Evolutionary conservation across 2,888 invertebrate genomes (phyloP).

Genomic region (Malthinus seriepunctatus): DNA sequence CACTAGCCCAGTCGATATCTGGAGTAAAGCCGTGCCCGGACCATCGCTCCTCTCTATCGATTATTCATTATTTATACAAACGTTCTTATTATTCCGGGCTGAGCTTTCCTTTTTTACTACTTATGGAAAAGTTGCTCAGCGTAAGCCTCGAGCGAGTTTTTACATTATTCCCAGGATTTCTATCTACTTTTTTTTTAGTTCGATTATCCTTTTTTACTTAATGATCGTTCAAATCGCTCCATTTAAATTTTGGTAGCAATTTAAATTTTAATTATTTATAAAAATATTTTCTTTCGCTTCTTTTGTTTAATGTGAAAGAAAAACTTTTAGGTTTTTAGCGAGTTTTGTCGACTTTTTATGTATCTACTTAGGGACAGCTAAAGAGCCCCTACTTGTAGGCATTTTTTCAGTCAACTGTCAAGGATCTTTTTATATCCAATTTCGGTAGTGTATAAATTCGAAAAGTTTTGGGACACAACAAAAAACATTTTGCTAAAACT

Average conservation of each 20-base stretch:
- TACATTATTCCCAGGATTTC: slow-evolving; percentile 28
- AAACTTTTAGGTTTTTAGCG: too few relatives aligned
- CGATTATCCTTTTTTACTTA: slow-evolving; percentile 22
- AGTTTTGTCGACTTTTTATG: neutral
- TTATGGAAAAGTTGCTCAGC: slow-evolving; percentile 33
- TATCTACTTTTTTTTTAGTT: slow-evolving; percentile 20
- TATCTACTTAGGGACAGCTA: neutral
- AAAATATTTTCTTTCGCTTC: too few relatives aligned
- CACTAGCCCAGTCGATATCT: slow-evolving; percentile 53
- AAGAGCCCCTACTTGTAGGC: neutral
- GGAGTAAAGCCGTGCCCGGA: slow-evolving; percentile 55
- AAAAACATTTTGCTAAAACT: slow-evolving; percentile 7
- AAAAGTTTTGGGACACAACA: slow-evolving; percentile 10
- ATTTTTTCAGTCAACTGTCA: neutral
- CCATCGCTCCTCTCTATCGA: slow-evolving; percentile 52
- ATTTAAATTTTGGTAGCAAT: slow-evolving; percentile 12
- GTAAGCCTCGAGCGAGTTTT: slow-evolving; percentile 28
- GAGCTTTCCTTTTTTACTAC: slow-evolving; percentile 50
- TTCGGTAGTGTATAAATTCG: slow-evolving; percentile 11
- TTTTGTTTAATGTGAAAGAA: too few relatives aligned
- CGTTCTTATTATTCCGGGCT: slow-evolving; percentile 54
- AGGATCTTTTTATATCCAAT: slow-evolving; percentile 4
- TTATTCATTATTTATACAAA: slow-evolving; percentile 57
- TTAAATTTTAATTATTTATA: too few relatives aligned
- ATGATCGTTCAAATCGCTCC: slow-evolving; percentile 22